phyloP scores from a whole-genome alignment of 2,797 vertebrate genomes.

The Lycodopsis pacificus region DNA sequence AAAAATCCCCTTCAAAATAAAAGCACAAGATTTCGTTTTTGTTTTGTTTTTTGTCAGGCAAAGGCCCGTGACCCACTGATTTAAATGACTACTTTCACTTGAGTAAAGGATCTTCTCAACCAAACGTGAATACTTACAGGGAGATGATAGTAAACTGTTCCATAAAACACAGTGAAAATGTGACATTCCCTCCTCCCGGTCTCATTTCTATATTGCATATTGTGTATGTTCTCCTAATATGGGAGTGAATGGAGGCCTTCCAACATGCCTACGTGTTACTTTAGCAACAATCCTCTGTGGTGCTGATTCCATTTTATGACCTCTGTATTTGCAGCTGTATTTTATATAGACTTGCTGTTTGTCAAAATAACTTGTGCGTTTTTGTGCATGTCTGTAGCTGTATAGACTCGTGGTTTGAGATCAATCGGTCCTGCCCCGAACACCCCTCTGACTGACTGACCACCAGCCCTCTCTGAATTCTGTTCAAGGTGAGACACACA shows the following conservation, averaged over 20 bases:
- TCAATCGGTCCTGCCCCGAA: conserved; percentile 99
- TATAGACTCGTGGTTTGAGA: conserved; percentile 99
- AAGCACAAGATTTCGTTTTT: no score
- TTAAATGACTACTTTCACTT: not conserved
- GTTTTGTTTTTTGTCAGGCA: no score
- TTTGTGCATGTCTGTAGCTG: conserved; percentile 84
- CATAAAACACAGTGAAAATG: no score
- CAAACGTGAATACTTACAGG: no score
- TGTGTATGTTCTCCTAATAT: conserved; percentile 28
- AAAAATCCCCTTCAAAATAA: no score
- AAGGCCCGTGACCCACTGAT: not conserved
- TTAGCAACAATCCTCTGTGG: conserved; percentile 22
- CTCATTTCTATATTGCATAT: not conserved
- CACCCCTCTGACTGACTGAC: conserved; percentile 95
- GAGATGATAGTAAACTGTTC: no score
- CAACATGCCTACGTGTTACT: conserved; percentile 41
- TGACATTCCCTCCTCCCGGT: no score
- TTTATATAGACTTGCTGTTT: not conserved
- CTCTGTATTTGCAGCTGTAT: conserved; percentile 90
- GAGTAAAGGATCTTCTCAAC: no score
- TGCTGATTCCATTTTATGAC: conserved; percentile 5
- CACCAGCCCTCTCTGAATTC: conserved; percentile 56
- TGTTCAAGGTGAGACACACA: conserved; percentile 76
- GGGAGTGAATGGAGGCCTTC: conserved; percentile 40
- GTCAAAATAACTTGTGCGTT: not conserved